Base-by-base conservation (phyloP, 2,888 invertebrate species). In the Fragum sueziense region DNA sequence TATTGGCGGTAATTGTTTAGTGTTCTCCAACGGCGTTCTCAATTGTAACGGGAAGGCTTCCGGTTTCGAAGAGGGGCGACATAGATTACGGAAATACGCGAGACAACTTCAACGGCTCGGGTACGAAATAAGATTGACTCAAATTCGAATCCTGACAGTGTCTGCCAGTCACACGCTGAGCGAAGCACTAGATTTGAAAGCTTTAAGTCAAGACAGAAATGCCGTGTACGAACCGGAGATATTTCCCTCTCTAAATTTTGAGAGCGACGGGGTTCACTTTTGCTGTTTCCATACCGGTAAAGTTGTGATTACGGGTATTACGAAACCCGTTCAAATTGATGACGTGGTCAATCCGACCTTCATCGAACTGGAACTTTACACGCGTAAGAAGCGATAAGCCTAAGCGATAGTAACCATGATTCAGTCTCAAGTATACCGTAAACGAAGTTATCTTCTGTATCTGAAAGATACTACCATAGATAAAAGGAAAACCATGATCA, bases 211-310 rank as follows among this genome's bases (percentile, higher is more conserved):
- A n/a, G 62, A 70, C 17, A 70, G 65, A 70, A 25, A 33, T 11
- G 11, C 29, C 7, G 47, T 68, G 7, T 70, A 76, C 34, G 75
- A 76, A 62, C 70, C 70, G 11, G 70, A 76, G 37, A n/a, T 70
- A 31, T 78, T 78, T 57, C 62, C 78, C n/a, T 9, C 47, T 20
- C 27, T 37, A 11, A 67, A 67, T 47, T 47, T 73, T 70, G 65
- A 70, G 47, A n/a, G 0, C 0, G 51, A 70, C 0, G 47, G 62
- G 25, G 41, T 70, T 9, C 65, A 22, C 14, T 70, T 78, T 27
- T 27, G 74, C 52, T 74, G 74, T 78, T 74, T 78, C 51, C 47
- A 54, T 29, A 70, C 20, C n/a, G 74, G 79, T 14, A 79, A 79
- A 34, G 34, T 79, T 2, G 61, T 79, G 0, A 70, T 79, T 20